Conservation (phyloP, 2,797 vertebrate genomes). For the Eutrigla gurnardus region DNA sequence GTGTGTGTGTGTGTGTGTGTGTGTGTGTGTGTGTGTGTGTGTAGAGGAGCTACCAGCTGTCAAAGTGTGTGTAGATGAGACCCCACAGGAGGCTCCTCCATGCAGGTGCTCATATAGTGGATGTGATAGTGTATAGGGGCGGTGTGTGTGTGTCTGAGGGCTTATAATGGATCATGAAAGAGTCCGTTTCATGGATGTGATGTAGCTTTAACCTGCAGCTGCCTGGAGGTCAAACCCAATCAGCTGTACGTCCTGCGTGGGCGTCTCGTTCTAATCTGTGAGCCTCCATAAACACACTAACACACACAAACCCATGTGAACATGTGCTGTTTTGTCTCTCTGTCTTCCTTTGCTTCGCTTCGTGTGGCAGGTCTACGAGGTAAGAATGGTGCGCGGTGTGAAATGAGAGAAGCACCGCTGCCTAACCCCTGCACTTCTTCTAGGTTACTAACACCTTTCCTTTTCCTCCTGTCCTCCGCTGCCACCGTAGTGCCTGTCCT, state of each 20-base stretch:
- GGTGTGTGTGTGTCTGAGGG: conserved; percentile 24
- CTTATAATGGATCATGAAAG: conserved; percentile 44
- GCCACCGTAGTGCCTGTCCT: conserved; percentile 37
- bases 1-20: too few relatives aligned
- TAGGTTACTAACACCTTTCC: conserved; percentile 86
- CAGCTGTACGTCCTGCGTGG: conserved; percentile 4
- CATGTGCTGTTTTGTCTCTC: conserved; percentile 82
- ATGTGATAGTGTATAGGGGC: conserved; percentile 52
- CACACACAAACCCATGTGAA: conserved; percentile 69
- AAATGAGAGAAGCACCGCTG: conserved; percentile 45
- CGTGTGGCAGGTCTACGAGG: conserved; percentile 97
- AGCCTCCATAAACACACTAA: conserved; percentile 50
- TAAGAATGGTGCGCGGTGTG: conserved; percentile 87
- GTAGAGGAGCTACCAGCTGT: conserved; percentile 31
- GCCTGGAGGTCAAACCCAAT: conserved; percentile 22
- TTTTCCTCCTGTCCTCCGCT: conserved; percentile 34
- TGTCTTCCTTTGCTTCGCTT: conserved; percentile 86
- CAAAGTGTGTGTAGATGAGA: conserved; percentile 32
- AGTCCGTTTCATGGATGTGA: conserved; percentile 32
- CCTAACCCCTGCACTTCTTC: conserved; percentile 68
- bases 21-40: too few relatives aligned
- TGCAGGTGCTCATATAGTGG: conserved; percentile 53
- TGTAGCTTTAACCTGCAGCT: conserved; percentile 48
- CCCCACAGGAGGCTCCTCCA: conserved; percentile 48
- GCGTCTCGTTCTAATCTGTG: conserved; percentile 26